Conservation (phyloP, 2,888 invertebrate genomes). For the Hydrotaea cyrtoneurina region DNA sequence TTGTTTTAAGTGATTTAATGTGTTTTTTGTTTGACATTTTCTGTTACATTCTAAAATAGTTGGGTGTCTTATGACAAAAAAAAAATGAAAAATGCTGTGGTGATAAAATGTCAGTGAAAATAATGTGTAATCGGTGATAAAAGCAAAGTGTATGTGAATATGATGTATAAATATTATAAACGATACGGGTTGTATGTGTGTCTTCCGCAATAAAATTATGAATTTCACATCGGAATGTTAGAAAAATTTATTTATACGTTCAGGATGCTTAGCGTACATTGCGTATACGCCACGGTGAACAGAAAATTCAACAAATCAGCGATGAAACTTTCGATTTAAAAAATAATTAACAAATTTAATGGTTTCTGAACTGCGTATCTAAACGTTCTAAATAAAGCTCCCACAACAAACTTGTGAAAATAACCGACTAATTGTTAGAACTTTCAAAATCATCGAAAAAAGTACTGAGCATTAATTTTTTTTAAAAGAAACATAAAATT, state of each 20-base stretch:
- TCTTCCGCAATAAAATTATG: neutral
- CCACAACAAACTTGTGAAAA: neutral
- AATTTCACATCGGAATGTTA: neutral
- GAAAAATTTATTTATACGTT: slow-evolving; percentile 15
- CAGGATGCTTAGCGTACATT: neutral
- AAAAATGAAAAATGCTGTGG: slow-evolving; percentile 8
- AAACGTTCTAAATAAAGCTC: neutral
- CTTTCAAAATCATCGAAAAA: neutral
- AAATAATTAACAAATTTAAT: neutral
- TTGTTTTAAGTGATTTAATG: slow-evolving; percentile 27
- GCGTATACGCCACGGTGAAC: neutral
- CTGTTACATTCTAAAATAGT: slow-evolving; percentile 29
- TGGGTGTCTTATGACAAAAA: slow-evolving; percentile 15
- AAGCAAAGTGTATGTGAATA: neutral
- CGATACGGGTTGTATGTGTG: neutral
- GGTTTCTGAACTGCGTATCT: neutral
- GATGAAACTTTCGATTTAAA: neutral
- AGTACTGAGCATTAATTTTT: neutral
- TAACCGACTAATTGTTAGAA: neutral
- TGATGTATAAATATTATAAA: neutral
- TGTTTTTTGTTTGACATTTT: slow-evolving; percentile 1
- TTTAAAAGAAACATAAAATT: slow-evolving; percentile 62
- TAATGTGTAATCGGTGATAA: neutral
- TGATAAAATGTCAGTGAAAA: slow-evolving; percentile 7
- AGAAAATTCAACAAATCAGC: neutral